Percentiles rank a stretch among this genome's conserved stretches.
Conservation (phyloP, 1,140 invertebrate species). For the Adelges cooleyi region DNA sequence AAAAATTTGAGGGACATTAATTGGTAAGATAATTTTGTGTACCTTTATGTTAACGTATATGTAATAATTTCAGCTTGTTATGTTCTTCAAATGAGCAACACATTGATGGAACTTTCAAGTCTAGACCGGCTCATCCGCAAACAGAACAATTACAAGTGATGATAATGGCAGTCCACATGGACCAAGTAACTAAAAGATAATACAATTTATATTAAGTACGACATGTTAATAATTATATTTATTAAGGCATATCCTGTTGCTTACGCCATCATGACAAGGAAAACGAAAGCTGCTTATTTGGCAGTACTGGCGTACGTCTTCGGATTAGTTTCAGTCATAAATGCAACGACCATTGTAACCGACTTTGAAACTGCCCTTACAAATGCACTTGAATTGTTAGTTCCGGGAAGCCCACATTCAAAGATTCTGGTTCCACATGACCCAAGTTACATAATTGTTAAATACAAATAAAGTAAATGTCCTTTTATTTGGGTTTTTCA, state of each 20-base stretch:
- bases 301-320: neutral
- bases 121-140: no score
- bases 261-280: neutral
- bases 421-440: neutral
- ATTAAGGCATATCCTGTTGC: neutral
- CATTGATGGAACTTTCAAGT: no score
- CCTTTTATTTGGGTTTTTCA: neutral
- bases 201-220: no score
- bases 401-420: neutral
- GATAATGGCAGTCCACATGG: no score
- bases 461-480: neutral
- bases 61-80: no score
- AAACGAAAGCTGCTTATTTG: neutral
- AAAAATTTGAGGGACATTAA: no score
- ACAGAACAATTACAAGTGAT: no score
- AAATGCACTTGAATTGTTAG: neutral
- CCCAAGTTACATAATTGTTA: neutral
- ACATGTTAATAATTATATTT: neutral
- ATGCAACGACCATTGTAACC: neutral
- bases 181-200: no score
- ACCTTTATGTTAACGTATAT: no score
- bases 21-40: no score
- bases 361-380: neutral
- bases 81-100: no score
- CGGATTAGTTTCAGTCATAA: neutral